Base-by-base conservation (phyloP, 2,888 invertebrate genomes). In the Drosophila paracracens region DNA sequence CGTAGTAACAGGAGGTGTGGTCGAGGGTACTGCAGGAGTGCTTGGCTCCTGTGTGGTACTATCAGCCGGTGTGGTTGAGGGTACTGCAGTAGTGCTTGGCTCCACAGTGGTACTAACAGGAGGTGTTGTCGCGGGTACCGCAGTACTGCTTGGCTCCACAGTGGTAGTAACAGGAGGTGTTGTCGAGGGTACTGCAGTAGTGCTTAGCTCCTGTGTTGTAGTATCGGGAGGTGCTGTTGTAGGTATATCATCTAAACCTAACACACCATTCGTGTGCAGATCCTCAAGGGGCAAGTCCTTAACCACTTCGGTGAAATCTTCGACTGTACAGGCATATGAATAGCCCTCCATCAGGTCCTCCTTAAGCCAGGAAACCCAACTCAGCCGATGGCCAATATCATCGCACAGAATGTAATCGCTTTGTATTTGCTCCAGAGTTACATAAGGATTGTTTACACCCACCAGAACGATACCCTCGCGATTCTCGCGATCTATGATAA, bases 401-500 rank as follows among this genome's bases (percentile, higher is more conserved):
- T 84, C 67, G 68, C 92, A 92, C 18, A 92, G 59, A 6, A 91
- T 53, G 68, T 91, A 92, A n/a, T 91, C 90, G 0, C 58, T 62
- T 4, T 60, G 46, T 5, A 91, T 83, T 69, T 93, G 78, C 13
- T 90, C 82, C 35, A 89, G 21, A 0, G 83, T 89, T 8, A 81
- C 73, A 72, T 93, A 91, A 0, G 92, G 93, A 86, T 92, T 92
- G 61, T 93, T 93, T 0, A 92, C 92, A 5, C 94, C 94, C n/a
- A 95, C 81, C 51, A 95, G 90, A 1, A 94, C 95, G 27, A 94
- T 92, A 1, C 94, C 95, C 27, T 92, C 88, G 3, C 92, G 88
- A 13, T 76, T 85, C 0, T 51, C 73, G 1, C 93, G 92, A 69
- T 95, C 94, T 68, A 94, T 94, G 2, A 95, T 88, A 1, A 95